A percentile compares a stretch with the other conserved stretches of the same genome.
Conservation (phyloP, 1,140 invertebrate species). For the Cepaea nemoralis region DNA sequence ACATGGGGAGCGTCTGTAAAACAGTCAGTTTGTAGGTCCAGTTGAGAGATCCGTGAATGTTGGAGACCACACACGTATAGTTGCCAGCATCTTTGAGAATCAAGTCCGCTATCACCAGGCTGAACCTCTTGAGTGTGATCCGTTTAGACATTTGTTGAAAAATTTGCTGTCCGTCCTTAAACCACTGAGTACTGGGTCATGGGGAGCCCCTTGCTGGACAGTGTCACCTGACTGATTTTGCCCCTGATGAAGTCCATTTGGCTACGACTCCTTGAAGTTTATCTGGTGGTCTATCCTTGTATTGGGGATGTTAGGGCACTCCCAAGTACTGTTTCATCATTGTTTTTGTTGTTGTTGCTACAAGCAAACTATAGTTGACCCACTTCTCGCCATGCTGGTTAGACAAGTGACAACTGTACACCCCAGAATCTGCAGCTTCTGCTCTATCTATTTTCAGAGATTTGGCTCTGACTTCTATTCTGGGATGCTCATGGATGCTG, state of each 20-base stretch:
- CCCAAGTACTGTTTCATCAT: not conserved
- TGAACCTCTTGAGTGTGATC: not conserved
- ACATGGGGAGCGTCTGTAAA: conserved; percentile 81
- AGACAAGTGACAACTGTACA: conserved; percentile 56
- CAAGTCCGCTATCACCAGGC: conserved; percentile 47
- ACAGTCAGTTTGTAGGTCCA: conserved; percentile 82
- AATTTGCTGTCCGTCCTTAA: too few relatives aligned
- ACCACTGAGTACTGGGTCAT: too few relatives aligned
- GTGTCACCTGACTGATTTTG: too few relatives aligned
- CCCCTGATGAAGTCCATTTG: too few relatives aligned
- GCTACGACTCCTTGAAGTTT: too few relatives aligned
- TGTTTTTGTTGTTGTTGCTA: conserved; percentile 30
- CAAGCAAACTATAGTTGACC: conserved; percentile 63
- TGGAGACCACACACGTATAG: conserved; percentile 88
- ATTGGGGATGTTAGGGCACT: not conserved
- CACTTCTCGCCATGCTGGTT: conserved; percentile 57
- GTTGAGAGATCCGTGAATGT: conserved; percentile 82
- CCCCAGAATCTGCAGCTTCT: conserved; percentile 50
- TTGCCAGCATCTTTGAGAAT: conserved; percentile 80
- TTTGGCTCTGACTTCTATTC: conserved; percentile 1
- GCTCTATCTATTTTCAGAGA: conserved; percentile 52
- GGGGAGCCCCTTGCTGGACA: too few relatives aligned
- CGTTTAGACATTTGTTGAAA: too few relatives aligned
- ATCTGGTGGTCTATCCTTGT: not conserved
- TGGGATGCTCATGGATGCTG: not conserved